These are phyloP conservation scores for Meteorus colon DNA, from an alignment of 2,888 invertebrate species.

Conservation along the genomic window DNA sequence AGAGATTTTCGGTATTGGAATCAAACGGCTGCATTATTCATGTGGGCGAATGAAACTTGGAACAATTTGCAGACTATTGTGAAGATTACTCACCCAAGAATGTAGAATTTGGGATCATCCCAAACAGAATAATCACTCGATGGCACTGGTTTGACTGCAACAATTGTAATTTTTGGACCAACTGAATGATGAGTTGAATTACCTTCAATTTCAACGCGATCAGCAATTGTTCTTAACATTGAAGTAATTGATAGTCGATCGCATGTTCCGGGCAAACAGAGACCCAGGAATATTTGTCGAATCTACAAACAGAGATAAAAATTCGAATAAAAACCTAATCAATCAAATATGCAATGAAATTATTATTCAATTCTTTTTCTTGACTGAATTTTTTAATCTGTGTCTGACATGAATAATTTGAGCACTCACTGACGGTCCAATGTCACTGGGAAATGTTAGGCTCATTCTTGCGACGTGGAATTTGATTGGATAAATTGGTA, in stretches of 20 bases:
- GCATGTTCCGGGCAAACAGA: slow-evolving; percentile 84
- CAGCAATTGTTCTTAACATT: slow-evolving; percentile 68
- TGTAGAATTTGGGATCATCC: slow-evolving; percentile 81
- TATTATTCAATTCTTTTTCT: too few relatives aligned
- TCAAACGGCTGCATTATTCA: too few relatives aligned
- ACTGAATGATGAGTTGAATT: slow-evolving; percentile 75
- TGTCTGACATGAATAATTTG: not conserved
- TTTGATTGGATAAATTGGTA: slow-evolving; percentile 77
- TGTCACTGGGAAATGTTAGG: slow-evolving; percentile 75
- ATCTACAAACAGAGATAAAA: slow-evolving; percentile 74
- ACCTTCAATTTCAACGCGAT: slow-evolving; percentile 70
- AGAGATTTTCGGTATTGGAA: too few relatives aligned
- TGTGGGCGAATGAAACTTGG: too few relatives aligned
- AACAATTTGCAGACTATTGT: slow-evolving; percentile 1
- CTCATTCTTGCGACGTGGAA: slow-evolving; percentile 80
- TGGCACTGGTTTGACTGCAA: slow-evolving; percentile 81
- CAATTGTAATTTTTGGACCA: slow-evolving; percentile 76
- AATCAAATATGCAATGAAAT: too few relatives aligned
- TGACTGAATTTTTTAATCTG: not conserved
- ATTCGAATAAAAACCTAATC: not conserved
- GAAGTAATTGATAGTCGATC: slow-evolving; percentile 69
- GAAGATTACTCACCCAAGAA: slow-evolving; percentile 78
- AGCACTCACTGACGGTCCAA: slow-evolving; percentile 75
- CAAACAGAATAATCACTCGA: slow-evolving; percentile 80
- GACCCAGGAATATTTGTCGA: slow-evolving; percentile 81